These are phyloP conservation scores for Eulemur macaco DNA, from an alignment of 2,113 vertebrate species.

Conservation along the genomic window DNA sequence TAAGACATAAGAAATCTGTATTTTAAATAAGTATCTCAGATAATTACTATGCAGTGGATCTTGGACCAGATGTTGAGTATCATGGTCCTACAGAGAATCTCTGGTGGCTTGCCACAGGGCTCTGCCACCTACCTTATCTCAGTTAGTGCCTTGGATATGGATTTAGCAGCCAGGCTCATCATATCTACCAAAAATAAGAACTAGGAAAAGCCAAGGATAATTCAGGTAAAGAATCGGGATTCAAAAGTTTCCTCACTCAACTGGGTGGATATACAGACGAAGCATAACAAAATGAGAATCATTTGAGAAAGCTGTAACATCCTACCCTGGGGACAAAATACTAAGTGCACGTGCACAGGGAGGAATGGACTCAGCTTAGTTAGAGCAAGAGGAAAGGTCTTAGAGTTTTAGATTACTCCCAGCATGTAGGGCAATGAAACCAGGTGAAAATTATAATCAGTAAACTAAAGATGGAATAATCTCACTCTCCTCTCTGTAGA, in stretches of 20 bases:
- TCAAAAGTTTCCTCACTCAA: background rate
- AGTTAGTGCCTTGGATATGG: background rate
- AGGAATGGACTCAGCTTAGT: background rate
- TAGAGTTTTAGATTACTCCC: background rate
- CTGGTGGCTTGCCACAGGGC: background rate
- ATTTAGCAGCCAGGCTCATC: background rate
- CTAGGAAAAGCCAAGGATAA: background rate
- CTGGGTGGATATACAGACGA: background rate
- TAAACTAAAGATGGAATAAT: background rate
- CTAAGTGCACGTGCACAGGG: background rate
- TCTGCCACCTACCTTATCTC: rapidly evolving
- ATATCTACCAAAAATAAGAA: background rate
- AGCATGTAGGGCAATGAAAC: background rate
- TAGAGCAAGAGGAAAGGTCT: background rate
- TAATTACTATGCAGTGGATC: background rate
- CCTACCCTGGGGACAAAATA: background rate
- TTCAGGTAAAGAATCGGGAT: background rate
- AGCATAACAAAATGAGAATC: background rate
- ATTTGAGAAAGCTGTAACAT: background rate
- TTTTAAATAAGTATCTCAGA: background rate
- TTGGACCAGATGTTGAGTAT: background rate
- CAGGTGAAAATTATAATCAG: background rate
- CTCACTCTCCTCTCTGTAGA: background rate
- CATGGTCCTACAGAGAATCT: background rate
- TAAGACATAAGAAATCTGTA: background rate